These are phyloP conservation scores for Apotomis betuletana DNA, from an alignment of 2,888 invertebrate genomes.

Conservation along the genomic window DNA sequence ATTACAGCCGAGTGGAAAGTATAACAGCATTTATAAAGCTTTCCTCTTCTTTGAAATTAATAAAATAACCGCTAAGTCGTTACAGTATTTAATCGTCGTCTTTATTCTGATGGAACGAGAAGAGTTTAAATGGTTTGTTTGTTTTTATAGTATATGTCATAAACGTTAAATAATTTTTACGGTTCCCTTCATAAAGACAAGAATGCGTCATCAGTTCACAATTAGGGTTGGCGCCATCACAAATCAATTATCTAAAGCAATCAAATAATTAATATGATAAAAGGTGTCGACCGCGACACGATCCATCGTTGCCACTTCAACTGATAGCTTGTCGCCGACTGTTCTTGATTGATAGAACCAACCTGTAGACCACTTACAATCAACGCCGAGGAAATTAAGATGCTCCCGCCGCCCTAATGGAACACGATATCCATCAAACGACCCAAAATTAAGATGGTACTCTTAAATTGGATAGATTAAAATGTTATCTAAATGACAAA, in stretches of 20 bases:
- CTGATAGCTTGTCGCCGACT: constrained; percentile 58
- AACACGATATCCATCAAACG: constrained; percentile 72
- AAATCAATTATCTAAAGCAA: constrained; percentile 45
- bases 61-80: constrained; percentile 36
- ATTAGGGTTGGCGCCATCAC: constrained; percentile 31
- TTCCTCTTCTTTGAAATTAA: constrained; percentile 52
- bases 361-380: constrained; percentile 67
- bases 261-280: constrained; percentile 65
- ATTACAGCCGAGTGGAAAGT: constrained; percentile 64
- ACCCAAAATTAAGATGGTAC: constrained; percentile 64
- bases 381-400: constrained; percentile 71
- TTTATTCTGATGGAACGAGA: constrained; percentile 6
- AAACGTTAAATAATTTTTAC: constrained; percentile 5
- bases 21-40: constrained; percentile 54
- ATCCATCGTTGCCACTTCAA: constrained; percentile 74
- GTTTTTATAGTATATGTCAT: constrained; percentile 18
- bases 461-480: constrained; percentile 37
- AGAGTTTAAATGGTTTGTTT: constrained; percentile 15
- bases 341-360: constrained; percentile 70
- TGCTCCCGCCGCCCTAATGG: constrained; percentile 69
- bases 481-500: constrained; percentile 37
- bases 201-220: constrained; percentile 35
- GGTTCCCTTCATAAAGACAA: constrained; percentile 42
- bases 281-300: constrained; percentile 66
- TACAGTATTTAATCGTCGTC: constrained; percentile 30